Evolutionary conservation across 2,113 vertebrate genomes (phyloP), one percentile per base, ranked within the genome.

Genomic region (Phylloscopus trochiloides): DNA sequence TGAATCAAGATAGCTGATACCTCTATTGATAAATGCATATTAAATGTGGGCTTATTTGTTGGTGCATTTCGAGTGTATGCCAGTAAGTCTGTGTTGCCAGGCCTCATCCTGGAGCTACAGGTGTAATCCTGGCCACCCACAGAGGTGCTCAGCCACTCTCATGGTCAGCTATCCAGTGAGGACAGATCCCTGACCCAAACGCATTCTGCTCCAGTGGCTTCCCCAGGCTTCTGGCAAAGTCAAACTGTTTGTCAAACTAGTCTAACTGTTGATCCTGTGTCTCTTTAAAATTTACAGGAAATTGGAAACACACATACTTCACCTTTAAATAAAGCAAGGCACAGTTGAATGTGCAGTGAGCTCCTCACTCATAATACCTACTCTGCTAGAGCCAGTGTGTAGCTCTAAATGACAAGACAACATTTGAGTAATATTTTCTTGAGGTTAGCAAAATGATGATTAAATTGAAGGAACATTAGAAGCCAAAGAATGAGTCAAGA

Each of bases 401-500:
- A 77, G 51, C 51, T 87, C 43, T 47, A 70, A 92, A 84, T 48
- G 32, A 52, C 65, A 62, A 74, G 61, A 26, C 57, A 86, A 19
- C 58, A 75, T 51, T 32, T 80, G 72, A 54, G 51, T 81, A 63
- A 71, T 83, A 51, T 91, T 81, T 57, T 31, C 31, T 48, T 86
- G 22, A 10, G 22, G 89, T 86, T 91, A 89, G 62, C 62, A 88
- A 86, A 43, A 45, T 21, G 7, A 31, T 63, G 62, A 26, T 82
- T 68, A 86, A 86, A 59, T 31, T 79, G 29, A 78, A 66, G 48
- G 43, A 67, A 67, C 4, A 18, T 40, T 31, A 72, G 66, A 51
- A 79, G 75, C 54, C 31, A 76, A 82, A 82, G 43, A 43, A 40
- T 70, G 71, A 73, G 40, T 94, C 75, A 90, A 63, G 67, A 65